phyloP scores from a whole-genome alignment of 2,888 invertebrate species.

The Galerucella pusilla region DNA sequence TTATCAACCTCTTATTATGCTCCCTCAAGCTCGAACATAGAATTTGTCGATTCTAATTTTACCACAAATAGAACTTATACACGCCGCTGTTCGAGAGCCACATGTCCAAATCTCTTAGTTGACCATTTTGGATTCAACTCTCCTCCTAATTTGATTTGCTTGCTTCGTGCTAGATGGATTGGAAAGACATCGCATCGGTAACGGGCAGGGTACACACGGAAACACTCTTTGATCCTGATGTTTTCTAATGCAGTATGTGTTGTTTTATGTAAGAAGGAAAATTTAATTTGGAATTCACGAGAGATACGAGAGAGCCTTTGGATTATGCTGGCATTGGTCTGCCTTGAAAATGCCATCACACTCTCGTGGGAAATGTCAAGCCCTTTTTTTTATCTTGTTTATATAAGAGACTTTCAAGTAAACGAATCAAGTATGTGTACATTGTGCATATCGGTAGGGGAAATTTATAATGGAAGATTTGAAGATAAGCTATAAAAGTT shows the following conservation, averaged over 20 bases:
- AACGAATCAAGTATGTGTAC: neutral
- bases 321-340: conserved; percentile 32
- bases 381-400: conserved; percentile 26
- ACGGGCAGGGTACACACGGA: conserved; percentile 48
- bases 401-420: conserved; percentile 16
- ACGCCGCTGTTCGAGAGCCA: conserved; percentile 16
- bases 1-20: no score
- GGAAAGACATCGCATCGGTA: conserved; percentile 57
- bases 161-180: conserved; percentile 60
- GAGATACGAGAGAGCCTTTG: conserved; percentile 41
- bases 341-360: conserved; percentile 28
- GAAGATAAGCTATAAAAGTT: no score
- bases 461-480: no score
- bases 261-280: conserved; percentile 59
- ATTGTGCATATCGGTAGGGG: neutral
- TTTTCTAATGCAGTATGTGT: conserved; percentile 58
- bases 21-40: no score
- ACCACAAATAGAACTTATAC: conserved; percentile 2
- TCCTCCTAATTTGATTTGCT: conserved; percentile 60
- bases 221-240: conserved; percentile 57
- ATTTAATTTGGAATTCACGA: conserved; percentile 57
- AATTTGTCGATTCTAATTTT: neutral
- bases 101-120: conserved; percentile 50
- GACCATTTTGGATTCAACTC: conserved; percentile 54
- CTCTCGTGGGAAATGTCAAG: conserved; percentile 28